Evolutionary conservation across 2,113 vertebrate genomes (phyloP).

Genomic region (Nesoenas mayeri): DNA sequence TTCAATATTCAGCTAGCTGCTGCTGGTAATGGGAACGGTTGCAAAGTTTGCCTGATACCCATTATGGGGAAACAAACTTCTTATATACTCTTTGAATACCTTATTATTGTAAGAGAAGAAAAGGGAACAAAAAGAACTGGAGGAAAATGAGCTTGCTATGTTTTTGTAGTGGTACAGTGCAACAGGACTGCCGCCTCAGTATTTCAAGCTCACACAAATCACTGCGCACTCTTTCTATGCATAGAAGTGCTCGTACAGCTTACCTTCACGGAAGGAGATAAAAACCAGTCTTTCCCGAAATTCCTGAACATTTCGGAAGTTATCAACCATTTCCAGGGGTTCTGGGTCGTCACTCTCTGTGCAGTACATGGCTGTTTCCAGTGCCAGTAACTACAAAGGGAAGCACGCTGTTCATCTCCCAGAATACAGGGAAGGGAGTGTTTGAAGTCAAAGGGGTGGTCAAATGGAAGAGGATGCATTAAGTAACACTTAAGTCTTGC

Average conservation of each 20-base stretch:
- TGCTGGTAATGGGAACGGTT: background rate
- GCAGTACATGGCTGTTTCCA: slow-evolving; percentile 86
- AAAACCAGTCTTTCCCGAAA: slow-evolving; percentile 82
- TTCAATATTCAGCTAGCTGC: background rate
- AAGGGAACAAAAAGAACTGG: background rate
- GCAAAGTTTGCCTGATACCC: background rate
- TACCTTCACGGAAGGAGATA: slow-evolving; percentile 88
- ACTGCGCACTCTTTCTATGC: background rate
- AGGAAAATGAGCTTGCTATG: background rate
- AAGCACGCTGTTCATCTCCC: slow-evolving; percentile 28
- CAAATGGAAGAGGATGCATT: background rate
- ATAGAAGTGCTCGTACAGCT: slow-evolving; percentile 1
- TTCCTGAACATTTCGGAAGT: slow-evolving; percentile 85
- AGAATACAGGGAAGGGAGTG: background rate
- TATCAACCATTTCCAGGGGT: slow-evolving; percentile 79
- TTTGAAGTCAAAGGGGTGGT: background rate
- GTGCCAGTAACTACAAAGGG: slow-evolving; percentile 74
- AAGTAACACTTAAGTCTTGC: background rate
- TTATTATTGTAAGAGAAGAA: background rate
- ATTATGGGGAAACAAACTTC: background rate
- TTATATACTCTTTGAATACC: background rate
- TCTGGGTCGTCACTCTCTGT: slow-evolving; percentile 76
- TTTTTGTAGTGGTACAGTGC: background rate
- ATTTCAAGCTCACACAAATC: background rate
- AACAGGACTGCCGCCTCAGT: background rate